Base-by-base conservation (phyloP, 2,113 vertebrate genomes). In the Cochlearius cochlearius region DNA sequence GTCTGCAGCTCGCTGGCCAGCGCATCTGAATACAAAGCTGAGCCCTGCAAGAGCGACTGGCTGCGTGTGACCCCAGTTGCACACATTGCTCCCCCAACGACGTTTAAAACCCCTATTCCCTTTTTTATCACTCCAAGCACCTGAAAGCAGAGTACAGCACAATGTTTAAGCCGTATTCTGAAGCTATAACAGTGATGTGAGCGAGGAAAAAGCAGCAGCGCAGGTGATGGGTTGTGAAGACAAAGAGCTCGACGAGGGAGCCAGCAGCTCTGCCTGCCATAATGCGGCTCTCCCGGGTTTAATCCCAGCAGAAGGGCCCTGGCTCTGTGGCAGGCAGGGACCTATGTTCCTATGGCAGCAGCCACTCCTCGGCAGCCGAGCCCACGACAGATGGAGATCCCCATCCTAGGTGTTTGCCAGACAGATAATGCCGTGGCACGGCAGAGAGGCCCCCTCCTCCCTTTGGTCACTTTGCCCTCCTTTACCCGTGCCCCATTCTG, bases 21-120 rank as follows among this genome's bases (percentile, higher is more conserved):
- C 13, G 12, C 77, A 95, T 95, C 92, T 75, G 86, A 97, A 92
- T 92, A 94, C 94, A 97, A 97, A 97, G 96, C 96, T 81, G 92
- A 87, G 95, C 80, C 50, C 84, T 62, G 50, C 63, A 1, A 60
- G 67, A 89, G 86, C 25, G 56, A 14, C 75, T 18, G 93, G 55
- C 88, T 95, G 41, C 2, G 10, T 25, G 52, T 36, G 80, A 95
- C 88, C 91, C 38, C 56, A 11, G 36, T 2, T 15, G 73, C 91
- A 87, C 52, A 47, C 3, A 43, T 0, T 20, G 29, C 62, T 89
- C 29, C 81, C 84, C 27, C 85, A 72, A 18, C 5, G 4, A 69
- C 1, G 27, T 18, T 15, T 53, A 52, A 89, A 94, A 75, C 4
- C 68, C 56, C 43, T 5, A 11, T 7, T 77, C 56, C 64, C 18